phyloP scores from a whole-genome alignment of 1,140 invertebrate genomes.

The Drosophila repleta region DNA sequence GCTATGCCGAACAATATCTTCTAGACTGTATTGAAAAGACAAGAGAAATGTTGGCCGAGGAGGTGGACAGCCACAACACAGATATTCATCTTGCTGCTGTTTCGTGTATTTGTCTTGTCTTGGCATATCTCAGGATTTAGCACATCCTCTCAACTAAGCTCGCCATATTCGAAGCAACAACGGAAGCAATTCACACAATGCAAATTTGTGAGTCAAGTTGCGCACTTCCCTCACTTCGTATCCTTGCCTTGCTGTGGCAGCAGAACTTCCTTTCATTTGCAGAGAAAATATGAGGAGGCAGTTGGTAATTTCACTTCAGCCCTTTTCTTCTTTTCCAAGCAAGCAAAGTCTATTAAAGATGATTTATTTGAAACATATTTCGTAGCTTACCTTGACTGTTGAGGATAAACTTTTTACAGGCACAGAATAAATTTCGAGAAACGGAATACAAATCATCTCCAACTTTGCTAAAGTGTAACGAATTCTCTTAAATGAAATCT shows the following conservation, averaged over 20 bases:
- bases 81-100: conserved; percentile 2
- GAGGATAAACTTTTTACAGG: conserved; percentile 18
- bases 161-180: conserved; percentile 41
- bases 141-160: conserved; percentile 6
- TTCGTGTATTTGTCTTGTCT: conserved; percentile 3
- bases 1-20: neutral
- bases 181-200: conserved; percentile 68
- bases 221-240: conserved; percentile 23
- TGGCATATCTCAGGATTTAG: conserved; percentile 22
- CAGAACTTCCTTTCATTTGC: conserved; percentile 21
- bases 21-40: neutral
- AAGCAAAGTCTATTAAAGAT: conserved; percentile 33
- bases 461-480: conserved; percentile 10
- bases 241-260: neutral
- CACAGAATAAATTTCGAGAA: conserved; percentile 16
- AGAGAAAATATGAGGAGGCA: conserved; percentile 7
- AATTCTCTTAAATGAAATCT: conserved; percentile 15
- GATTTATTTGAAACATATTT: conserved; percentile 27
- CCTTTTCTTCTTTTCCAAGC: conserved; percentile 7
- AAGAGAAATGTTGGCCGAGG: conserved; percentile 7
- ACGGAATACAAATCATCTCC: conserved; percentile 26
- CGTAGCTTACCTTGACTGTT: conserved; percentile 20
- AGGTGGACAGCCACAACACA: neutral
- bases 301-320: conserved; percentile 29
- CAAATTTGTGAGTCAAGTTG: conserved; percentile 58